These are phyloP conservation scores for Drosophila planitibia DNA, from an alignment of 2,888 invertebrate genomes.

Conservation along the genomic window DNA sequence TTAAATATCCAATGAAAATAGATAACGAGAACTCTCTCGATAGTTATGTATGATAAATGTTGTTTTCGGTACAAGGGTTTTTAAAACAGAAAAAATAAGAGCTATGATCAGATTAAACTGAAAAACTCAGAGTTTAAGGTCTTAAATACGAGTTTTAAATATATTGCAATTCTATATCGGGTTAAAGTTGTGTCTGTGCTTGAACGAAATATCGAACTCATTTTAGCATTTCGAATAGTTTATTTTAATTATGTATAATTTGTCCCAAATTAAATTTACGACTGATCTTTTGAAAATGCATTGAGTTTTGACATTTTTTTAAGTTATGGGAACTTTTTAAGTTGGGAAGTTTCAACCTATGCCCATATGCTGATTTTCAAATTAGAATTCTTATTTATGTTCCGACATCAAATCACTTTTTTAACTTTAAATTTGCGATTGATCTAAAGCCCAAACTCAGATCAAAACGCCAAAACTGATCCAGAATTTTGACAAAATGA, in stretches of 20 bases:
- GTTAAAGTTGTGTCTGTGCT: background rate
- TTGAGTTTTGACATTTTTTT: background rate
- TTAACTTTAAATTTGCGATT: background rate
- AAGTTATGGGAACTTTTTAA: background rate
- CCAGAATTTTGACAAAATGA: background rate
- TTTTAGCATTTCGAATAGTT: background rate
- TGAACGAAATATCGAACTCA: background rate
- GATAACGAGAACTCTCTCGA: slow-evolving; percentile 21
- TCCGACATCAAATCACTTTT: background rate
- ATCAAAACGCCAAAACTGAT: too few relatives aligned
- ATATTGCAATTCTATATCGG: background rate
- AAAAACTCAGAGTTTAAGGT: background rate
- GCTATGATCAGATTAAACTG: too few relatives aligned
- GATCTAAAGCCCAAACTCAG: background rate
- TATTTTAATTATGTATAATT: background rate
- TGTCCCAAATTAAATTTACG: background rate
- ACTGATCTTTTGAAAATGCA: background rate
- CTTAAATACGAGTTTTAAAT: background rate
- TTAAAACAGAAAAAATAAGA: background rate
- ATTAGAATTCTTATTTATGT: background rate
- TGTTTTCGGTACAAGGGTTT: background rate
- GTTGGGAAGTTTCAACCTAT: background rate
- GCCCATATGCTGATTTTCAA: background rate
- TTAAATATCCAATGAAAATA: slow-evolving; percentile 26
- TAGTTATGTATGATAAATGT: slow-evolving; percentile 21